Conservation (phyloP, 2,888 invertebrate species). For the Cotesia congregata region DNA sequence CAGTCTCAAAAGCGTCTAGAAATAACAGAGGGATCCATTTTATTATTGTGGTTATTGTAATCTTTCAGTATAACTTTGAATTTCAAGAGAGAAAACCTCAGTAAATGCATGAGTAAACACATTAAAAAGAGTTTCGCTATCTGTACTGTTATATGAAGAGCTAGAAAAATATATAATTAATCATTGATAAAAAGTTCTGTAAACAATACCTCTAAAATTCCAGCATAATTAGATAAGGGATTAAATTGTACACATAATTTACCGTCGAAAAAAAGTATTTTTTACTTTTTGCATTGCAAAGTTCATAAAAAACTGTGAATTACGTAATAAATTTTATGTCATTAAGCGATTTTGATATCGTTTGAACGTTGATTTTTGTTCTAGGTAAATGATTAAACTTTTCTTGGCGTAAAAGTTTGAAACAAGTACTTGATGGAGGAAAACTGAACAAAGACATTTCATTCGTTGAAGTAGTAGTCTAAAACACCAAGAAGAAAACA, state of each 20-base stretch:
- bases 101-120: not conserved
- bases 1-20: not conserved
- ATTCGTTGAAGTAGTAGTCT: conserved; percentile 9
- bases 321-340: not conserved
- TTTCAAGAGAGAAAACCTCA: not conserved
- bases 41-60: not conserved
- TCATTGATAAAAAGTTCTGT: not conserved
- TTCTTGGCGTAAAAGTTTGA: conserved; percentile 5
- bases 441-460: conserved; percentile 20
- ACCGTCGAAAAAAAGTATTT: no score
- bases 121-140: not conserved
- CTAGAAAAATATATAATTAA: not conserved
- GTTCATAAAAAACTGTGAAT: not conserved
- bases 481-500: conserved; percentile 17
- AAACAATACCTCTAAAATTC: not conserved
- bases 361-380: conserved; percentile 2
- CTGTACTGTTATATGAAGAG: not conserved
- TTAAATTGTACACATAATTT: not conserved
- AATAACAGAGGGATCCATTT: not conserved
- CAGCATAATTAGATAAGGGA: not conserved
- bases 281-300: no score
- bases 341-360: conserved; percentile 2
- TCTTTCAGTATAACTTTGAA: not conserved
- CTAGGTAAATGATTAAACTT: conserved; percentile 11
- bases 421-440: conserved; percentile 23